Evolutionary conservation across 2,113 vertebrate genomes (phyloP).

Genomic region (Phalacrocorax carbo): DNA sequence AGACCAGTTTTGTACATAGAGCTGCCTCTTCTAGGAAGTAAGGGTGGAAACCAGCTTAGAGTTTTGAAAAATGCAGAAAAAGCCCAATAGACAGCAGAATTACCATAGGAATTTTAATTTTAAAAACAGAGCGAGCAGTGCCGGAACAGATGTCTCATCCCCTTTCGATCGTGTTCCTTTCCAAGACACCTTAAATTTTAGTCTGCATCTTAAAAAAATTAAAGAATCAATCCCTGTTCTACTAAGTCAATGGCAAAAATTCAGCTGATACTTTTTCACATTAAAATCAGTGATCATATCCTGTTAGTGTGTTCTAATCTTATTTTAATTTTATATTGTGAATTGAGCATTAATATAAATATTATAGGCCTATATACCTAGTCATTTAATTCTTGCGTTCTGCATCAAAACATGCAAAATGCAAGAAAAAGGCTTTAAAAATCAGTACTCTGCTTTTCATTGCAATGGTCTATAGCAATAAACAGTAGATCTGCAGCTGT

Average conservation of each 20-base stretch:
- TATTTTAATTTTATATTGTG: not conserved
- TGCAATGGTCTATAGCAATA: not conserved
- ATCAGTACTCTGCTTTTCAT: not conserved
- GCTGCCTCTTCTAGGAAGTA: not conserved
- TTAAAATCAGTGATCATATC: not conserved
- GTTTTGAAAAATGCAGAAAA: not conserved
- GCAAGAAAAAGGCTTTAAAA: not conserved
- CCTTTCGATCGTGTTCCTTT: accelerated
- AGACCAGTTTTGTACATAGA: not conserved
- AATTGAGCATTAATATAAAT: not conserved
- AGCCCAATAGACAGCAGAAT: not conserved
- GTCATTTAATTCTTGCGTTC: not conserved
- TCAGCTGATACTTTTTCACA: not conserved
- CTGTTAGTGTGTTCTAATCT: not conserved
- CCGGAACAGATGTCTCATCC: not conserved
- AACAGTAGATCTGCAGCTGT: not conserved
- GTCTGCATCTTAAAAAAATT: not conserved
- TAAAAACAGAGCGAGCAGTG: not conserved
- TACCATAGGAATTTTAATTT: not conserved
- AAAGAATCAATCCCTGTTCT: not conserved
- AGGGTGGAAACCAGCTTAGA: not conserved
- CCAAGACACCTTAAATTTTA: not conserved
- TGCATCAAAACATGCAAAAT: not conserved
- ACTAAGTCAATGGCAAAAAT: not conserved
- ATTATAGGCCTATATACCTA: not conserved